Evolutionary conservation across 2,888 invertebrate species (phyloP).

Genomic region (Pristionchus fissidentatus): DNA sequence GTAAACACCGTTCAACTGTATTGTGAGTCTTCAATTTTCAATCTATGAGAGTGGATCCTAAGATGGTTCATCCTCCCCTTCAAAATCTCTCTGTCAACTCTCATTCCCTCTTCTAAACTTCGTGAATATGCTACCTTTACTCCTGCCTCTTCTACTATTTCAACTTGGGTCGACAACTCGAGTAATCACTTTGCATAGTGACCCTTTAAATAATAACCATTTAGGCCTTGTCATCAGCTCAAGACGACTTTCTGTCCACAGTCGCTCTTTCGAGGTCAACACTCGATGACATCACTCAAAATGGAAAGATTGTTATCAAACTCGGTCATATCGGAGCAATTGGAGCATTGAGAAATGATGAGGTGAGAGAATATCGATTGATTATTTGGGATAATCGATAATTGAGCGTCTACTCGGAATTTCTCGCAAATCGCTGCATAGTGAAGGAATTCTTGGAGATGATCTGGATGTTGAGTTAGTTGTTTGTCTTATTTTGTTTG

Average conservation of each 20-base stretch:
- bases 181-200: neutral
- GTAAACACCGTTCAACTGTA: too few species aligned
- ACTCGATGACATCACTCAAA: neutral
- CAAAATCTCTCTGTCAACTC: neutral
- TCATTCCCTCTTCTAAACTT: neutral
- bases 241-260: neutral
- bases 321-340: slow-evolving; percentile 74
- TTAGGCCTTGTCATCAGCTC: too few species aligned
- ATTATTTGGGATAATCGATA: too few species aligned
- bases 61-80: neutral
- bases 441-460: slow-evolving; percentile 68
- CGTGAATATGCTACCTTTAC: neutral
- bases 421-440: slow-evolving; percentile 66
- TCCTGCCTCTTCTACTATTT: neutral
- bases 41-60: neutral
- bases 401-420: slow-evolving; percentile 62
- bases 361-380: slow-evolving; percentile 30
- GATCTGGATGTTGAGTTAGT: slow-evolving; percentile 58
- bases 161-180: neutral
- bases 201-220: neutral
- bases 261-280: slow-evolving; percentile 8
- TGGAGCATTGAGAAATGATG: slow-evolving; percentile 71
- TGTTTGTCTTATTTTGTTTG: neutral
- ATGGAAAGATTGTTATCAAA: slow-evolving; percentile 58
- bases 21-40: too few species aligned